Evolutionary conservation across 2,797 vertebrate species (phyloP).

Genomic region (Sandelia bainsii): DNA sequence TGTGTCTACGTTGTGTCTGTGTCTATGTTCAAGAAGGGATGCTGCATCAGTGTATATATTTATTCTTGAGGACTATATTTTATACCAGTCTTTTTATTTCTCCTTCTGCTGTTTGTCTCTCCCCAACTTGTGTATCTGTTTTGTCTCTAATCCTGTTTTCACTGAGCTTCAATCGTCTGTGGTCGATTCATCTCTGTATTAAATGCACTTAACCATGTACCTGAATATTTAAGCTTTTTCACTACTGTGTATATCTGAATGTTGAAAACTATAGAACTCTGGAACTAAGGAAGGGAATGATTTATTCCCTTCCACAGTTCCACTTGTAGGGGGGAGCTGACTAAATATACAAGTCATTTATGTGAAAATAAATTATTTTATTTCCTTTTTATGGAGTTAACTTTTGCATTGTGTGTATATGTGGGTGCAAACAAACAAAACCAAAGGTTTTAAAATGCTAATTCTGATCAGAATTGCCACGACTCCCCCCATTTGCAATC

Average conservation of each 20-base stretch:
- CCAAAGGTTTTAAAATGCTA: background rate
- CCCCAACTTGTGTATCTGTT: slow-evolving; percentile 22
- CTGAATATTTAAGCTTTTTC: slow-evolving; percentile 4
- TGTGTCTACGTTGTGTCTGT: slow-evolving; percentile 1
- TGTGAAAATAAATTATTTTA: slow-evolving; percentile 64
- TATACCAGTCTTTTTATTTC: slow-evolving; percentile 41
- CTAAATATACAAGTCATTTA: slow-evolving; percentile 41
- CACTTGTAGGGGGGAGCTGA: slow-evolving; percentile 19
- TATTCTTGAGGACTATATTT: slow-evolving; percentile 67
- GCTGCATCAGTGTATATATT: slow-evolving; percentile 67
- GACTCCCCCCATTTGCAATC: background rate
- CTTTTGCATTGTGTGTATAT: background rate
- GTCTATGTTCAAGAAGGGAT: slow-evolving; percentile 48
- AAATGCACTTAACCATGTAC: slow-evolving; percentile 72
- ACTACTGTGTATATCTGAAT: background rate
- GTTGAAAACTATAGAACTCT: slow-evolving; percentile 2
- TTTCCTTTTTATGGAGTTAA: slow-evolving; percentile 23
- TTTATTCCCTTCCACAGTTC: background rate
- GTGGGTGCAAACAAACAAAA: background rate
- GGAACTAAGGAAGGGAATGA: no score
- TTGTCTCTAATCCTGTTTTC: slow-evolving; percentile 35
- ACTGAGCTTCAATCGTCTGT: slow-evolving; percentile 33
- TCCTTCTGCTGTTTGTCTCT: slow-evolving; percentile 70
- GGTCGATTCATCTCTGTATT: slow-evolving; percentile 63
- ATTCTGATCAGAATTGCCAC: background rate